These are phyloP conservation scores for Goniozus legneri DNA, from an alignment of 1,140 invertebrate species.

Conservation along the genomic window DNA sequence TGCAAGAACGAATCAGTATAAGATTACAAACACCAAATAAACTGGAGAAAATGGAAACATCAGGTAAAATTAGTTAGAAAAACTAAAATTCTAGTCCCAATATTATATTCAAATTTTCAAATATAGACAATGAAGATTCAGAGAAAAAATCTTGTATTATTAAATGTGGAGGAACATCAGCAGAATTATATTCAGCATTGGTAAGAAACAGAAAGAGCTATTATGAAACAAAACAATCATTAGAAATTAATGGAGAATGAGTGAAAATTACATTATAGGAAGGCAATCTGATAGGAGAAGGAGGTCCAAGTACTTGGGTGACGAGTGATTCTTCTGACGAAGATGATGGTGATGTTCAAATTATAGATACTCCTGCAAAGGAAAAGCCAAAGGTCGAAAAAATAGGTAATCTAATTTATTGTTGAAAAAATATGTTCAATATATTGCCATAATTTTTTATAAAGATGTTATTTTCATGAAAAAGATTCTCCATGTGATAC, in stretches of 20 bases:
- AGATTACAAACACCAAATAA: slow-evolving; percentile 37
- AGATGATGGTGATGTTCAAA: no score
- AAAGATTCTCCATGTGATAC: neutral
- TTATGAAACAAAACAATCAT: neutral
- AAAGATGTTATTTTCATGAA: neutral
- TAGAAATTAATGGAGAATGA: neutral
- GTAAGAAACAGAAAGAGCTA: neutral
- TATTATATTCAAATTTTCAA: neutral
- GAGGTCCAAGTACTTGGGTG: slow-evolving; percentile 46
- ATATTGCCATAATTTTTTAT: neutral
- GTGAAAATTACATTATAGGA: slow-evolving; percentile 5
- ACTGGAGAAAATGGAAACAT: slow-evolving; percentile 9
- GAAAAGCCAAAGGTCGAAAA: neutral
- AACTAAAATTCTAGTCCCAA: neutral
- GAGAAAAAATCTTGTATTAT: slow-evolving; percentile 22
- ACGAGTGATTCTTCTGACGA: slow-evolving; percentile 25
- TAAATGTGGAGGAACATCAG: slow-evolving; percentile 34
- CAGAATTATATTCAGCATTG: slow-evolving; percentile 26
- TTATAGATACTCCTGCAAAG: no score
- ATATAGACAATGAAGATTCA: slow-evolving; percentile 7
- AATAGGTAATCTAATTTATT: neutral
- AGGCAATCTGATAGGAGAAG: slow-evolving; percentile 31
- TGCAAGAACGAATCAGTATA: slow-evolving; percentile 41
- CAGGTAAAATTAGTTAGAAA: slow-evolving; percentile 15
- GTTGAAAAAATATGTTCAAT: neutral